Evolutionary conservation across 2,797 vertebrate genomes (phyloP).

Genomic region (Yasuhikotakia modesta): DNA sequence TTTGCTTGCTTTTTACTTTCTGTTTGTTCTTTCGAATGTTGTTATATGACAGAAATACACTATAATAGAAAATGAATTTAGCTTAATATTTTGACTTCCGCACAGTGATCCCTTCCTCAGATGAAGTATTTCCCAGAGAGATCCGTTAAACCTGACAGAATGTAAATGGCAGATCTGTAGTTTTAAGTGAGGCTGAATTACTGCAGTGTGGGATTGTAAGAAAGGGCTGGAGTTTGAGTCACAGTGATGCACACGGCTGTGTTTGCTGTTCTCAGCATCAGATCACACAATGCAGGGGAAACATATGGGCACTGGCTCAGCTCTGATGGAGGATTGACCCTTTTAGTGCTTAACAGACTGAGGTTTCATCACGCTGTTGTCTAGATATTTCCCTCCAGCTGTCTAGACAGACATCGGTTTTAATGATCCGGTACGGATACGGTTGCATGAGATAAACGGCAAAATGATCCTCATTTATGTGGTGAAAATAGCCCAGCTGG

Average conservation of each 20-base stretch:
- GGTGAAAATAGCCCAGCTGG: conserved; percentile 17
- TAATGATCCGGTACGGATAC: conserved; percentile 51
- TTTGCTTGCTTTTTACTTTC: too few relatives aligned
- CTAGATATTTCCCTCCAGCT: conserved; percentile 55
- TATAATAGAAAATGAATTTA: too few relatives aligned
- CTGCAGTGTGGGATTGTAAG: conserved; percentile 46
- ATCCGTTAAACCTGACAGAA: conserved; percentile 25
- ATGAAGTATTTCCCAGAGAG: not conserved
- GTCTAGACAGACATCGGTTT: conserved; percentile 55
- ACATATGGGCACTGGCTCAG: conserved; percentile 57
- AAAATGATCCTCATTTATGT: conserved; percentile 28
- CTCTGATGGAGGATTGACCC: conserved; percentile 53
- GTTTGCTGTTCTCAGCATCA: conserved; percentile 55
- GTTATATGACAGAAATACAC: too few relatives aligned
- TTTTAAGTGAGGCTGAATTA: conserved; percentile 34
- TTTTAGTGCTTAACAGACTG: conserved; percentile 56
- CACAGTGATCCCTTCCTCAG: not conserved
- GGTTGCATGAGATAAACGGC: conserved; percentile 39
- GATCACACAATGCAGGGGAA: conserved; percentile 58
- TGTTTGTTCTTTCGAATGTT: too few relatives aligned
- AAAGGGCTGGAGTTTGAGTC: conserved; percentile 53
- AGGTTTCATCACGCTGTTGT: conserved; percentile 56
- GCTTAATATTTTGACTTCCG: not conserved
- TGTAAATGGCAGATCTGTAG: too few relatives aligned
- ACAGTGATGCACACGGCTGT: conserved; percentile 49